phyloP scores from a whole-genome alignment of 2,888 invertebrate genomes.

The Alsophila aescularia region DNA sequence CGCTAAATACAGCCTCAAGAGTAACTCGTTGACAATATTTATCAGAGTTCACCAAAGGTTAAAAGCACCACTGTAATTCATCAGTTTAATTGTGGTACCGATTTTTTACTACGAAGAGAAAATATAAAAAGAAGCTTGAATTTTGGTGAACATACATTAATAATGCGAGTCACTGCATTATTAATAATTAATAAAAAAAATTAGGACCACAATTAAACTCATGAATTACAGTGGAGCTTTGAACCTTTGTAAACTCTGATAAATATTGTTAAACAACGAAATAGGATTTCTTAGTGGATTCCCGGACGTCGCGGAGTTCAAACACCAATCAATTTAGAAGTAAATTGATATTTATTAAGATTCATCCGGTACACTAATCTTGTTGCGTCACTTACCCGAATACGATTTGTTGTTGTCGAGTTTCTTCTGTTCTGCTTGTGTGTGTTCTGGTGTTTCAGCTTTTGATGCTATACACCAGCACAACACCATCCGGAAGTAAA shows the following conservation, averaged over 20 bases:
- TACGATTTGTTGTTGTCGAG: conserved; percentile 76
- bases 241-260: conserved; percentile 14
- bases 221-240: conserved; percentile 13
- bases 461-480: conserved; percentile 83
- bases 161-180: background rate
- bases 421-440: conserved; percentile 70
- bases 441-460: conserved; percentile 62
- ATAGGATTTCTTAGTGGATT: conserved; percentile 10
- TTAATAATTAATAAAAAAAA: background rate
- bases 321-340: background rate
- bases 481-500: conserved; percentile 87
- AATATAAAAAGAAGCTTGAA: background rate
- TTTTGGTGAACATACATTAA: background rate
- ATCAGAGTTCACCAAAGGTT: background rate
- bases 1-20: background rate
- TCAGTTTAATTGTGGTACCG: conserved; percentile 4
- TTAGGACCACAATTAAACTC: conserved; percentile 2
- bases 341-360: too few relatives aligned
- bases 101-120: background rate
- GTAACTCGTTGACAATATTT: background rate
- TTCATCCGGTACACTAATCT: background rate
- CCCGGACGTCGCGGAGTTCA: conserved; percentile 1
- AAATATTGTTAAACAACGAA: conserved; percentile 15
- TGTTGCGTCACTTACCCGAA: conserved; percentile 60
- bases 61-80: background rate